Evolutionary conservation across 1,140 invertebrate species (phyloP).

Genomic region (Pseudomyrmex pallidus): DNA sequence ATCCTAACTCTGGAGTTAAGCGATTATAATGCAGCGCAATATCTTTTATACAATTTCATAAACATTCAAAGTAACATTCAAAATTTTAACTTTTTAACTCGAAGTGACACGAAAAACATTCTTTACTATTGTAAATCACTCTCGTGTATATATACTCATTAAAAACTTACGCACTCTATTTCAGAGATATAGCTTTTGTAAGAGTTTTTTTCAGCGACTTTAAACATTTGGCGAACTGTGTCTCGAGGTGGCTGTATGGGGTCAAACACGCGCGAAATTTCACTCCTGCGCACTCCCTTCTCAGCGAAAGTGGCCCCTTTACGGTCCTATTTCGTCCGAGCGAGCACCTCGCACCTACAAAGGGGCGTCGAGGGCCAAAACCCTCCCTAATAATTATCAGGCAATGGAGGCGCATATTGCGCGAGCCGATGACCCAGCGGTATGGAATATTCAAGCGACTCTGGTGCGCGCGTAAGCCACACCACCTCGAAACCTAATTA

Average conservation of each 20-base stretch:
- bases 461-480: slow-evolving; percentile 30
- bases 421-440: slow-evolving; percentile 58
- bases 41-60: background rate
- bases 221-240: slow-evolving; percentile 59
- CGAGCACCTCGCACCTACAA: slow-evolving; percentile 64
- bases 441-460: slow-evolving; percentile 64
- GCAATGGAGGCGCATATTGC: slow-evolving; percentile 67
- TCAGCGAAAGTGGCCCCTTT: slow-evolving; percentile 58
- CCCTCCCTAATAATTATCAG: slow-evolving; percentile 72
- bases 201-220: slow-evolving; percentile 60
- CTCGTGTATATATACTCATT: too few species aligned
- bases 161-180: background rate
- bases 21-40: background rate
- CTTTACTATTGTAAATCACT: background rate
- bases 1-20: background rate
- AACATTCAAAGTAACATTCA: background rate
- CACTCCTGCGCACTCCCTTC: slow-evolving; percentile 38
- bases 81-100: too few species aligned
- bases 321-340: slow-evolving; percentile 56
- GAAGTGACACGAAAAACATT: too few species aligned
- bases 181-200: background rate
- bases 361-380: slow-evolving; percentile 59
- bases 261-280: slow-evolving; percentile 67
- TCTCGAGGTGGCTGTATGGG: background rate
- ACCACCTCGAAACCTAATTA: slow-evolving; percentile 51